Evolutionary conservation across 2,797 vertebrate genomes (phyloP), one percentile per base, ranked within the genome.

Genomic region (Mycteria americana): DNA sequence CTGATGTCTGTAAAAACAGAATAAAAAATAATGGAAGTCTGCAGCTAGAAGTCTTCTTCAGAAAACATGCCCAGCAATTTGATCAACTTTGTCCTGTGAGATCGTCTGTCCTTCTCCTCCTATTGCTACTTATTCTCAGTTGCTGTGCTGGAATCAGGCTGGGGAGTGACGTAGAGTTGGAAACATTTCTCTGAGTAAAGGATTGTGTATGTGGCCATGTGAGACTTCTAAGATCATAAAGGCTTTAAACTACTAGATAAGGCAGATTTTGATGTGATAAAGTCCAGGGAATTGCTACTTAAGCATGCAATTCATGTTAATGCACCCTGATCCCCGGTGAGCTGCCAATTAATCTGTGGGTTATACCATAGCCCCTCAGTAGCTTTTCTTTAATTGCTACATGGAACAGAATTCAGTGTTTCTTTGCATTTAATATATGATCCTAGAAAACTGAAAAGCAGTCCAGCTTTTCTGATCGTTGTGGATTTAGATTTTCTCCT

Each of bases 311-410:
- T 80, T 94, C 28, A 54, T 88, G 41, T 72, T 41, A 50, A 82
- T 75, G 57, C 39, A 69, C 77, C 91, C 62, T 7, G 1, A 59
- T 94, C 81, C 64, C 88, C 77, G 18, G 33, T 79, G 84, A 89
- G 77, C 24, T 69, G 63, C 62, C 83, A 43, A 57, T 93, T 68
- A 81, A 89, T 96, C 41, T n/a, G 53, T 43, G 28, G 57, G 62
- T 81, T 89, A 75, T 59, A 78, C 68, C 53, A 46, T 51, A 78
- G 70, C 48, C 70, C 45, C 45, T 75, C 81, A 28, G 51, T 63
- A 95, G 77, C 39, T 92, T 97, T 94, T 73, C 79, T 95, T 86
- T 94, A 92, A 87, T 48, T 60, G 75, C 51, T 88, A 25, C 31
- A 46, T 77, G 53, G 86, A 95, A 54, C 85, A 64, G 48, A 88